Base-by-base conservation (phyloP, 1,140 invertebrate species). In the Nephotettix cincticeps region DNA sequence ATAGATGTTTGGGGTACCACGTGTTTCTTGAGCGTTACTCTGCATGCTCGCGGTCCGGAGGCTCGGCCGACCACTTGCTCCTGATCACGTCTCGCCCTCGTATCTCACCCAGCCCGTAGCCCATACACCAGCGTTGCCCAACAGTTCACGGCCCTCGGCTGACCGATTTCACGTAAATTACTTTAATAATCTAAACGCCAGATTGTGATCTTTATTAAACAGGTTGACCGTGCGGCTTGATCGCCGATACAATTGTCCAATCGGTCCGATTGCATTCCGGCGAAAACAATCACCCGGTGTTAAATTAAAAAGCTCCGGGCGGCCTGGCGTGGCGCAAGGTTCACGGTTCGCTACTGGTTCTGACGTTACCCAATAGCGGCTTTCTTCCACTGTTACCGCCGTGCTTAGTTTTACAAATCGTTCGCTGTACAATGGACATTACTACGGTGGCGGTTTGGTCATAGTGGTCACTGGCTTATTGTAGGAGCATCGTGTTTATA, bases 201-300 rank as follows among this genome's bases (percentile, higher is more conserved):
- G 56, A 61, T 61, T 61, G 56, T 13, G 56, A 61, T 61, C 56
- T 61, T 61, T 61, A 61, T 61, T 61, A 61, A 61, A 61, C 56
- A 61, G 56, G 56, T 61, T 61, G 56, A 61, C 56, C 56, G 47
- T 11, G 47, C 21, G 47, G 56, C 14, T 28, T 25, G 56, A 61
- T 61, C 56, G 27, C 9, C 56, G 56, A 61, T 61, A 61, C 56
- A 61, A 61, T 61, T 61, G 56, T 61, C 56, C 56, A 61, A 61
- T 61, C 56, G 56, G 47, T 51, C 47, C 47, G 47, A 51, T 51
- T 51, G 47, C 47, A 40, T 54, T 14, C 47, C 2, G 56, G 56
- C 27, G 56, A 61, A 61, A 61, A 61, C 56, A 61, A 61, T 61
- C 56, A 28, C 47, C 47, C 14, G 21, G n/a, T 51, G 47, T 51